Evolutionary conservation across 2,797 vertebrate species (phyloP), one percentile per base, ranked within the genome.

Genomic region (Agapornis canus): DNA sequence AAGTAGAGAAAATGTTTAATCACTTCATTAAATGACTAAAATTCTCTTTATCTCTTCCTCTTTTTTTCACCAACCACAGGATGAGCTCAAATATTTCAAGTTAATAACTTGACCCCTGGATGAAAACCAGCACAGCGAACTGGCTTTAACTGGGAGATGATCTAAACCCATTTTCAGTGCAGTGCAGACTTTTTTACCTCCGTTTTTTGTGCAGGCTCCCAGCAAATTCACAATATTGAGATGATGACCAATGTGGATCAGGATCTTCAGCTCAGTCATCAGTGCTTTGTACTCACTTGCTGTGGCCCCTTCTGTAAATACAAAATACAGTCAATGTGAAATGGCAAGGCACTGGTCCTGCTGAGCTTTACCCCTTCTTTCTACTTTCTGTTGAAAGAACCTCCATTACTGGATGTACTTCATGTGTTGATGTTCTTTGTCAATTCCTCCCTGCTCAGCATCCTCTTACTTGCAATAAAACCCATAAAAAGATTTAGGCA

Each of bases 211-310:
- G 96, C 99, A 99, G 66, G 99, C 99, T 82, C 99, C 99, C 56
- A 99, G 92, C 39, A 99, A 97, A 97, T 99, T 99, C 90, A 99
- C 99, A 26, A 99, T 99, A 45, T 99, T 99, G 78, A 99, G 98
- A 70, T 99, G 99, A 94, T 99, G 98, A 81, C 99, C 99, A 17
- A 99, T 99, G 91, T 99, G 98, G 95, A 98, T 99, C 93, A 99
- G 97, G 96, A 99, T 99, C 97, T 99, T 99, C 94, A 99, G 98
- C 83, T 99, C 99, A 11, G 99, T 99, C 99, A 99, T 99, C 80
- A 99, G 97, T 32, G 99, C 99, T 95, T 99, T 99, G 97, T 99
- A 98, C 66, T 99, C 99, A 1, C 98, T 99, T 97, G 98, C 98
- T 42, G 99, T 99, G 89, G 99, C 99, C 29, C 99, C 99, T 98